Evolutionary conservation across 2,113 vertebrate species (phyloP), one percentile per base, ranked within the genome.

Genomic region (Dolichallabes microphthalmus): DNA sequence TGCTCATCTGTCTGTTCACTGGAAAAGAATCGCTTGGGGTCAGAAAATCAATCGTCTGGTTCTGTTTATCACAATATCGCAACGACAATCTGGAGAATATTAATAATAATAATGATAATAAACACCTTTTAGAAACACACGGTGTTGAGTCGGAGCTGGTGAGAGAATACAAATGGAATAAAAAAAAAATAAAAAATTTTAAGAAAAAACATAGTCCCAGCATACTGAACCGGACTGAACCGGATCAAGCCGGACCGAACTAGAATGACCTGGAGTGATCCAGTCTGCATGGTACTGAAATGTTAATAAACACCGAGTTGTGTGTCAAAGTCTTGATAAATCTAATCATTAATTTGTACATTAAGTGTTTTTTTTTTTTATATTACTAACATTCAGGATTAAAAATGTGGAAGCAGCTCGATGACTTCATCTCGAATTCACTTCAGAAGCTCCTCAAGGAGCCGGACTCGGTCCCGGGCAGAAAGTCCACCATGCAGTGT

Each of bases 331-430:
- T 71, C 7, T 20, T 1, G 4, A 64, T 13, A 32, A 68, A 39
- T 20, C 17, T 35, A 84, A 75, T 78, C 13, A 73, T 6, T 27
- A 17, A 81, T 52, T 69, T 69, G 80, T 87, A 57, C 57, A 84
- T 64, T 74, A 87, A 66, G 15, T 32, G 66, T 69, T 35, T 32
- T 35, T 35, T 64, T 74, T n/a, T n/a, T n/a, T n/a, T n/a, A n/a
- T n/a, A n/a, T n/a, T 85, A 61, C 22, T 86, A 27, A 77, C 55
- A 88, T 88, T 86, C 78, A 32, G 79, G 55, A 64, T 82, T 66
- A 57, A 4, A 66, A 82, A 39, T 27, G 27, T 60, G 58, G 61
- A 83, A 87, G 88, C 84, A 87, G 86, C 86, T 53, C 9, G 22
- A 17, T 58, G 20, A 79, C 57, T 82, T 69, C 27, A 69, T 39